Percentiles rank a stretch among this genome's conserved stretches.
Evolutionary conservation across 2,797 vertebrate genomes (phyloP).

Genomic region (Coluber constrictor): DNA sequence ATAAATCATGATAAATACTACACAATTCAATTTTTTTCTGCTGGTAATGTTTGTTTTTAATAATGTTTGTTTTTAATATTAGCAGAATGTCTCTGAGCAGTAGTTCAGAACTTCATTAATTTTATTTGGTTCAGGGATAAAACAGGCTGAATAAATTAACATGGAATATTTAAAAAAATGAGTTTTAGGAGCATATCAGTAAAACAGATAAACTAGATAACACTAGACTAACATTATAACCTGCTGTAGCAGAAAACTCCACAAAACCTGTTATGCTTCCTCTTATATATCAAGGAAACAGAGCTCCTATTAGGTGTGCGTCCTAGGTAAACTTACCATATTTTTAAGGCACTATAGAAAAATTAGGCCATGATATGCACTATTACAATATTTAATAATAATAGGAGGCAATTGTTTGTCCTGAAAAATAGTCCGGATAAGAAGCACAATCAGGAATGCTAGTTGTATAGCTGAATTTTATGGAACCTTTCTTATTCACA

Average conservation of each 20-base stretch:
- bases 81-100: background rate
- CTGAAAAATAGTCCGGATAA: background rate
- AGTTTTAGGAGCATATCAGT: background rate
- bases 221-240: background rate
- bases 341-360: background rate
- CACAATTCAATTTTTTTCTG: background rate
- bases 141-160: background rate
- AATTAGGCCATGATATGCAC: background rate
- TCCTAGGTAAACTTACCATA: background rate
- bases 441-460: background rate
- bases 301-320: background rate
- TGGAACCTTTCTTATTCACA: no score
- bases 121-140: background rate
- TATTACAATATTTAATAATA: background rate
- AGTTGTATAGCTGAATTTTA: background rate
- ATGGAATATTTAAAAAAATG: background rate
- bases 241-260: background rate
- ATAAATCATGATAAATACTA: background rate
- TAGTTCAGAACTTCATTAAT: background rate
- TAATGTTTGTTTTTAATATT: background rate
- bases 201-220: background rate
- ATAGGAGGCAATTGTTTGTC: background rate
- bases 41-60: background rate
- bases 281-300: background rate
- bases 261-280: background rate